Base-by-base conservation (phyloP, 2,888 invertebrate genomes). In the Congeria kusceri region DNA sequence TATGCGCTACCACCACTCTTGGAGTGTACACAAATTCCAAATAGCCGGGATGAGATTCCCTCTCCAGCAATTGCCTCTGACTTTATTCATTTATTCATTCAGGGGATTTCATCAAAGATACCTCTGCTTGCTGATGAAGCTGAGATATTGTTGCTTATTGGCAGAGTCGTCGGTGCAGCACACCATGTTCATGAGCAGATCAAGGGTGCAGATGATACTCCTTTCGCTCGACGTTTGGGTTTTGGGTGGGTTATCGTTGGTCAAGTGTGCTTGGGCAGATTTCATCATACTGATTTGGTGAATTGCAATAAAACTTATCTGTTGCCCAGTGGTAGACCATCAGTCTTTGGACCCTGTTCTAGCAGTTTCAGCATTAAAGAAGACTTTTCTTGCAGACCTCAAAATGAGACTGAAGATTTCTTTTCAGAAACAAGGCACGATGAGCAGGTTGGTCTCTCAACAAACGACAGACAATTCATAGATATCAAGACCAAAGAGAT, bases 131-230 rank as follows among this genome's bases (percentile, higher is more conserved):
- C 77, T 29, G 53, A 57, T 7, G 23, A 71, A 23, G 63, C 63
- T 9, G 59, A 73, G 18, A 64, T 81, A 15, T 70, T 73, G n/a
- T 56, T 81, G 28, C 68, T 80, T 3, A 73, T 80, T 18, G 77
- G 73, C 9, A 23, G 77, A 23, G 77, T 73, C 53, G 13, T 80
- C 9, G 18, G 15, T 46, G 69, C 39, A n/a, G 65, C 56, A 9
- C 73, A 80, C 61, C 77, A 77, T 66, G 77, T 86, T 7, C 25
- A 69, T 20, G 70, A 77, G 3, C 84, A 85, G 59, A 46, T 44
- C 11, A 77, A 39, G 0, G 77, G 81, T 7, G 4, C 32, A 4
- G 5, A 4, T 32, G 32, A 62, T 20, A 57, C 29, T 1, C 77
- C 68, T 15, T 81, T 64, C 66, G 81, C 81, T 5, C 77, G 74